A percentile compares a stretch with the other conserved stretches of the same genome.
These are phyloP conservation scores for Eupithecia exiguata DNA, from an alignment of 2,888 invertebrate genomes.

Conservation along the genomic window DNA sequence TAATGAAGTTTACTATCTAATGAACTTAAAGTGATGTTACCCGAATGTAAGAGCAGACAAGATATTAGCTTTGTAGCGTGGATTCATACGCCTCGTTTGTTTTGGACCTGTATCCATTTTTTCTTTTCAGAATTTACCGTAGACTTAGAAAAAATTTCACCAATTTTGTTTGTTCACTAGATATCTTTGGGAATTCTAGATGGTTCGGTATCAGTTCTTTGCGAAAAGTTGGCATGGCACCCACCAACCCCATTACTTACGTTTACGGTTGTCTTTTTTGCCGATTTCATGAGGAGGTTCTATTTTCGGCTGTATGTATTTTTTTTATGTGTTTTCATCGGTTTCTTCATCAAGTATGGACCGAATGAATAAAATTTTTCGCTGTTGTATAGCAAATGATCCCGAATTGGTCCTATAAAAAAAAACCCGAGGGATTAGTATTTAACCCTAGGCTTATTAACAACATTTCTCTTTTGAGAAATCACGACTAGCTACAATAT, in stretches of 20 bases:
- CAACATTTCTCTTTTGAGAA: too few species aligned
- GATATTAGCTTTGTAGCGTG: slow-evolving; percentile 79
- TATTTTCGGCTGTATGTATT: too few species aligned
- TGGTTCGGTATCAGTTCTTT: background rate
- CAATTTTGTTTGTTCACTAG: slow-evolving; percentile 18
- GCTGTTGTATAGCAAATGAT: too few species aligned
- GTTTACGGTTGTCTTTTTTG: background rate
- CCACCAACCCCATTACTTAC: background rate
- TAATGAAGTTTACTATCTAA: background rate
- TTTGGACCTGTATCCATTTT: slow-evolving; percentile 77
- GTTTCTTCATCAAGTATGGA: too few species aligned
- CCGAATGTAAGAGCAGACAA: slow-evolving; percentile 82
- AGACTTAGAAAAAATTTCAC: slow-evolving; percentile 3
- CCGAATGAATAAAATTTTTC: too few species aligned
- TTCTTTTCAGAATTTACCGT: background rate
- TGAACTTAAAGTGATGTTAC: slow-evolving; percentile 56
- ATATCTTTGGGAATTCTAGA: background rate
- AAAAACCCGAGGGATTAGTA: too few species aligned
- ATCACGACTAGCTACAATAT: too few species aligned
- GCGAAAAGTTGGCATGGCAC: background rate
- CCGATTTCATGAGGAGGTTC: too few species aligned
- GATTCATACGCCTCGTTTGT: slow-evolving; percentile 72
- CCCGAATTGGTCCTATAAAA: too few species aligned
- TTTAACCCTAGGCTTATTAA: too few species aligned
- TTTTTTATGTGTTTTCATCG: too few species aligned